Conservation (phyloP, 1,140 invertebrate species). For the Apis florea region DNA sequence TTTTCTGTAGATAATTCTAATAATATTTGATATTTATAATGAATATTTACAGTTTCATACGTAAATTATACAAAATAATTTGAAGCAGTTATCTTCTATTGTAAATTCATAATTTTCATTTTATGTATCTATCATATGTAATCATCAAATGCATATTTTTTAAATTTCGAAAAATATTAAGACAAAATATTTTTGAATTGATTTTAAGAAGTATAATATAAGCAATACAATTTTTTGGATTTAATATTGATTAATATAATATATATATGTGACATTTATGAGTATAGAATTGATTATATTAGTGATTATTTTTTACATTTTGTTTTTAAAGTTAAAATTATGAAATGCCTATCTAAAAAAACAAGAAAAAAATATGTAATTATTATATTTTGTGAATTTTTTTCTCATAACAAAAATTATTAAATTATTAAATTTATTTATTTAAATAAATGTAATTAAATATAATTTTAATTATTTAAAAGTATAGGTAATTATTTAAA, state of each 20-base stretch:
- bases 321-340: constrained; percentile 8
- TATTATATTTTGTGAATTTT: constrained; percentile 54
- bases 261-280: background rate
- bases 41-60: background rate
- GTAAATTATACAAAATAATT: constrained; percentile 11
- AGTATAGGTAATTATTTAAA: no score
- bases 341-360: constrained; percentile 28
- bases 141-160: background rate
- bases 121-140: constrained; percentile 1
- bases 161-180: constrained; percentile 16
- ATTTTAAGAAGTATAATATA: constrained; percentile 16
- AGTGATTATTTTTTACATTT: constrained; percentile 2
- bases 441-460: no score
- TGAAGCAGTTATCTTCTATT: background rate
- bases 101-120: background rate
- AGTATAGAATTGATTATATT: constrained; percentile 2
- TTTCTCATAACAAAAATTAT: constrained; percentile 32
- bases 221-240: background rate
- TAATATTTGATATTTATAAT: background rate
- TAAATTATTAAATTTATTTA: constrained; percentile 66
- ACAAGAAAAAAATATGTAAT: constrained; percentile 48
- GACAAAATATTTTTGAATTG: constrained; percentile 8
- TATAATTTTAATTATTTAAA: no score
- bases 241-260: constrained; percentile 4
- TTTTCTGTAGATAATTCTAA: background rate